Conservation (phyloP, 2,113 vertebrate genomes). For the Nesospiza acunhae region DNA sequence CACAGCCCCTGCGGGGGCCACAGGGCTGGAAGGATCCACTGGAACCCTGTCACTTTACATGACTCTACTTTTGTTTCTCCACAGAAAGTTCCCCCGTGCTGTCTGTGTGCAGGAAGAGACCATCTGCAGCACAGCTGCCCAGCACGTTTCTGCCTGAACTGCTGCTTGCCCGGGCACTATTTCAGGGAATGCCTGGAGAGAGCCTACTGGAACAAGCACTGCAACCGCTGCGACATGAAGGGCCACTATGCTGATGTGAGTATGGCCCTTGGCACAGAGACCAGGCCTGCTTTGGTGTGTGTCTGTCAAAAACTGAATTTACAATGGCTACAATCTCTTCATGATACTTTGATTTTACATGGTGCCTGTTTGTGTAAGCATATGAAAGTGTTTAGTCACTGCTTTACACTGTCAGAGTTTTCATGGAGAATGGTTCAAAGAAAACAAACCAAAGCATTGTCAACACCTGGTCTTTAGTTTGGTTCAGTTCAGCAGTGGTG, state of each 20-base stretch:
- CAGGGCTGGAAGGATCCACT: not conserved
- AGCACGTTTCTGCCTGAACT: slow-evolving; percentile 85
- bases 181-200: slow-evolving; percentile 81
- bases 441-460: not conserved
- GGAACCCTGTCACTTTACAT: not conserved
- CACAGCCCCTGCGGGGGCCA: accelerated
- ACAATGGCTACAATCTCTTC: not conserved
- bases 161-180: slow-evolving; percentile 84
- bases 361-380: not conserved
- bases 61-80: not conserved
- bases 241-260: slow-evolving; percentile 93
- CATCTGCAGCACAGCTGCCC: slow-evolving; percentile 82
- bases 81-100: slow-evolving; percentile 84
- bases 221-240: slow-evolving; percentile 87
- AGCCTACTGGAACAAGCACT: slow-evolving; percentile 83
- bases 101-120: slow-evolving; percentile 82
- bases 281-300: accelerated
- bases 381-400: not conserved
- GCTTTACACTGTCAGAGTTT: not conserved
- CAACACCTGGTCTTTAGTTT: not conserved
- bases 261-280: slow-evolving; percentile 18
- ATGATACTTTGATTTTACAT: accelerated
- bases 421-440: not conserved
- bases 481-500: not conserved
- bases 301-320: not conserved